phyloP scores from a whole-genome alignment of 2,797 vertebrate species.

The Emydoidea blandingii region DNA sequence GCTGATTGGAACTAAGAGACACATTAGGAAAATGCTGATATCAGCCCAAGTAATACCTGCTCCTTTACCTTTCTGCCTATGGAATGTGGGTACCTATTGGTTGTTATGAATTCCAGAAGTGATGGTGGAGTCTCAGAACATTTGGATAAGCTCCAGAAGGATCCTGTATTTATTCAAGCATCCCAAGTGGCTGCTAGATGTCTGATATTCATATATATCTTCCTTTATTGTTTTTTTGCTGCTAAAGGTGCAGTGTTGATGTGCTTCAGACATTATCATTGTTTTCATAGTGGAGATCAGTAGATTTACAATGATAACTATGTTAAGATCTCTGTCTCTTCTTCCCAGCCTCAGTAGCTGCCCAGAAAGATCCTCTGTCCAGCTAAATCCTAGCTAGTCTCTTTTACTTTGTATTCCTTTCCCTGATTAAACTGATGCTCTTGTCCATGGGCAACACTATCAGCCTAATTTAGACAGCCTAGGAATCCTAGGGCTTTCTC shows the following conservation, averaged over 20 bases:
- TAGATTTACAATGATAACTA: background rate
- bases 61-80: background rate
- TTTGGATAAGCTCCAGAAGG: background rate
- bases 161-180: background rate
- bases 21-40: background rate
- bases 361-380: rapidly evolving
- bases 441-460: background rate
- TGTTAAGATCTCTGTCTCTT: rapidly evolving
- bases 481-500: background rate
- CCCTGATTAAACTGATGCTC: background rate
- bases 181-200: rapidly evolving
- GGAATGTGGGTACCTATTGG: background rate
- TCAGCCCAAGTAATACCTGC: background rate
- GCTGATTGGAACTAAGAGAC: background rate
- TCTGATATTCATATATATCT: background rate
- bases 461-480: background rate
- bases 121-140: background rate
- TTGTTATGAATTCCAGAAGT: background rate
- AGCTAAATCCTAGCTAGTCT: background rate
- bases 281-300: background rate
- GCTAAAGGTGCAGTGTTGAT: background rate
- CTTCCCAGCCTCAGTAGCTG: rapidly evolving
- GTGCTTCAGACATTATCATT: background rate
- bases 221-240: background rate
- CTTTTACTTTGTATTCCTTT: background rate